Conservation (phyloP, 1,140 invertebrate genomes). For the Aphaenogaster floridana region DNA sequence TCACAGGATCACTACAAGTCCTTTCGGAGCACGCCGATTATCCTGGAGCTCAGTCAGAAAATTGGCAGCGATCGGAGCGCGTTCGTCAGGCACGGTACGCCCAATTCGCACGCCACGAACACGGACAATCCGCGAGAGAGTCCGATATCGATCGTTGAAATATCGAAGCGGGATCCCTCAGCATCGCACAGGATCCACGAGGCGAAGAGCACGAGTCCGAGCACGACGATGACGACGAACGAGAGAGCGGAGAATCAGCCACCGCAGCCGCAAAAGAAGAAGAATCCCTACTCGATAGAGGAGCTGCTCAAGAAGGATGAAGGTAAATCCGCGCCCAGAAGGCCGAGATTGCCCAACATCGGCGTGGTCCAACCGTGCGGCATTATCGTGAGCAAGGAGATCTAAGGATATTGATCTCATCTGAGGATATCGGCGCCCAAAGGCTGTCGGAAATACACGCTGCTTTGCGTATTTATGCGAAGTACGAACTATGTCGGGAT, state of each 20-base stretch:
- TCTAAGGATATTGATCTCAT: slow-evolving; percentile 42
- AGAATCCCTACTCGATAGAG: slow-evolving; percentile 95
- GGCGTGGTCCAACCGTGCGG: slow-evolving; percentile 85
- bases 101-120: slow-evolving; percentile 63
- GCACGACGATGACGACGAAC: slow-evolving; percentile 59
- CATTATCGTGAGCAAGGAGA: slow-evolving; percentile 83
- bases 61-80: slow-evolving; percentile 82
- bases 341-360: slow-evolving; percentile 81
- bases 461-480: slow-evolving; percentile 1
- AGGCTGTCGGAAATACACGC: not conserved
- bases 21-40: slow-evolving; percentile 80
- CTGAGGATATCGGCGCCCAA: not conserved
- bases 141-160: slow-evolving; percentile 61
- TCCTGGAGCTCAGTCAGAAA: slow-evolving; percentile 83
- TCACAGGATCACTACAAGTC: slow-evolving; percentile 82
- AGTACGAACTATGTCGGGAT: not conserved
- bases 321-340: slow-evolving; percentile 83
- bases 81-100: slow-evolving; percentile 80
- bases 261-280: slow-evolving; percentile 87
- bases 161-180: slow-evolving; percentile 42
- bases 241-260: slow-evolving; percentile 77
- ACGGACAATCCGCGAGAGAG: slow-evolving; percentile 77
- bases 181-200: slow-evolving; percentile 61
- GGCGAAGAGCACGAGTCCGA: slow-evolving; percentile 35
- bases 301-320: slow-evolving; percentile 94